phyloP scores from a whole-genome alignment of 2,888 invertebrate species.

The Andrena dorsata region DNA sequence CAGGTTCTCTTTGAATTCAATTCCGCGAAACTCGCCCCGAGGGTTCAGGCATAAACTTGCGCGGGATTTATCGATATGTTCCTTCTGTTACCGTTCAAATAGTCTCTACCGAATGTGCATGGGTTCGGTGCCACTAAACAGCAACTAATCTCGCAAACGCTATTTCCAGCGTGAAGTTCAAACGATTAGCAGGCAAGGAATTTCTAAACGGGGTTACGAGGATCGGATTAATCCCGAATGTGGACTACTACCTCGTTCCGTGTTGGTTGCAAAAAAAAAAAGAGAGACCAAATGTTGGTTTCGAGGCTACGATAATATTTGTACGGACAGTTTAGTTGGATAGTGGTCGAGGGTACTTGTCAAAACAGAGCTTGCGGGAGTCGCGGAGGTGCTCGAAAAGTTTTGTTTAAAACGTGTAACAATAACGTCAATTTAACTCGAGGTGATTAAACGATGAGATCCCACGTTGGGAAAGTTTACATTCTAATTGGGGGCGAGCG shows the following conservation, averaged over 20 bases:
- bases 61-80: constrained; percentile 49
- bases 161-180: constrained; percentile 3
- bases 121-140: constrained; percentile 32
- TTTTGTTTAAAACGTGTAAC: constrained; percentile 34
- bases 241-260: neutral
- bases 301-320: constrained; percentile 21
- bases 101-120: constrained; percentile 39
- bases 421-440: constrained; percentile 34
- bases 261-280: neutral
- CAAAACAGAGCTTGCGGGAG: neutral
- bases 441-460: constrained; percentile 25
- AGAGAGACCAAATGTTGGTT: neutral
- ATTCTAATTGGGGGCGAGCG: constrained; percentile 23
- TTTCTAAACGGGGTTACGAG: neutral
- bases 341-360: neutral
- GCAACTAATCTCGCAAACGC: constrained; percentile 24
- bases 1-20: constrained; percentile 47
- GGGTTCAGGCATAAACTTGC: constrained; percentile 45
- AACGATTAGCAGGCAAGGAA: neutral
- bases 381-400: neutral
- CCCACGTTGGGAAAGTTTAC: constrained; percentile 16
- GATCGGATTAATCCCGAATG: neutral
- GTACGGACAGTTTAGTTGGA: neutral
- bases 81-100: constrained; percentile 10
- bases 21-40: constrained; percentile 25